phyloP scores from a whole-genome alignment of 2,797 vertebrate species.

The Pempheris klunzingeri region DNA sequence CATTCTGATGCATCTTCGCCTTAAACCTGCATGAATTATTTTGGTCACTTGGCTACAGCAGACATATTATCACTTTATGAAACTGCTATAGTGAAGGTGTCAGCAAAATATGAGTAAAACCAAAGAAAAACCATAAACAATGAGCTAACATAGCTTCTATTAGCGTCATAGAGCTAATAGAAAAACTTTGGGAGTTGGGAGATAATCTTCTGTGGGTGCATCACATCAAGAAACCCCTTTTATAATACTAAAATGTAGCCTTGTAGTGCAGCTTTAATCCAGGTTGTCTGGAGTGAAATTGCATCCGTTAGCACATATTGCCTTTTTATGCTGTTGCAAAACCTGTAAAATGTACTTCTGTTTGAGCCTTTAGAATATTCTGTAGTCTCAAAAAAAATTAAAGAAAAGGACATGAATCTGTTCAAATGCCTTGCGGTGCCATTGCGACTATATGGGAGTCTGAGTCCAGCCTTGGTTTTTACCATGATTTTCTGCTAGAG shows the following conservation, averaged over 20 bases:
- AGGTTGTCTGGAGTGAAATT: not conserved
- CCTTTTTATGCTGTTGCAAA: not conserved
- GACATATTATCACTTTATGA: not conserved
- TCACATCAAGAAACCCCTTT: not conserved
- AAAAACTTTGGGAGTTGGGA: not conserved
- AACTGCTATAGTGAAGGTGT: too few species aligned
- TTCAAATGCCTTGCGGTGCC: slow-evolving; percentile 9
- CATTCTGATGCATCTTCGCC: not conserved
- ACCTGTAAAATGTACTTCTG: not conserved
- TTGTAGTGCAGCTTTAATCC: not conserved
- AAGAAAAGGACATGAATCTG: not conserved
- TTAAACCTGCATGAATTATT: not conserved
- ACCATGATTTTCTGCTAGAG: slow-evolving; percentile 11
- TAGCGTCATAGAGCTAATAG: too few species aligned
- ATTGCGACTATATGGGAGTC: slow-evolving; percentile 5
- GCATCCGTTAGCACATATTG: not conserved
- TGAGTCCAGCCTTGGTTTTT: not conserved
- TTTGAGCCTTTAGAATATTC: not conserved
- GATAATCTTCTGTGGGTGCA: not conserved
- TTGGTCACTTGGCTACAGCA: not conserved
- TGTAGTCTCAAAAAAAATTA: not conserved
- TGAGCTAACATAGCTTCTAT: too few species aligned
- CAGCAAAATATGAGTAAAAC: not conserved
- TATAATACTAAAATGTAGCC: not conserved
- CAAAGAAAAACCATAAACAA: too few species aligned